phyloP scores from a whole-genome alignment of 2,797 vertebrate species.

The Kryptopterus vitreolus region DNA sequence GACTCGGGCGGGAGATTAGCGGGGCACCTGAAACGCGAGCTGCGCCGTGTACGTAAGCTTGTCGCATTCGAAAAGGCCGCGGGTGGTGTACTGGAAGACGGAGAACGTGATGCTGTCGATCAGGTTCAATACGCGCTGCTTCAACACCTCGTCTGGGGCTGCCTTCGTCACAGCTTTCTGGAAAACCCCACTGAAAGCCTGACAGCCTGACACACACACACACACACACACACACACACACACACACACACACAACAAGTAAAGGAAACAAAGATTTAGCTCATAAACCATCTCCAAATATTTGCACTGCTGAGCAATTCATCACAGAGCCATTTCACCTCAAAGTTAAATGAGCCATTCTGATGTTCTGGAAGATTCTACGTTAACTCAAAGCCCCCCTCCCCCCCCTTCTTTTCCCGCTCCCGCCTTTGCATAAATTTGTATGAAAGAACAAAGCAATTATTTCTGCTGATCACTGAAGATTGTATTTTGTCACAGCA shows the following conservation, averaged over 20 bases:
- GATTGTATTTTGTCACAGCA: slow-evolving; percentile 44
- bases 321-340: slow-evolving; percentile 1
- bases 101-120: slow-evolving; percentile 92
- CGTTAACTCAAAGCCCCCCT: slow-evolving; percentile 6
- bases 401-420: neutral
- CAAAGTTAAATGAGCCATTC: slow-evolving; percentile 37
- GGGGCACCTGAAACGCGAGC: slow-evolving; percentile 83
- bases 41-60: slow-evolving; percentile 82
- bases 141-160: slow-evolving; percentile 72
- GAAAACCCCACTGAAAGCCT: slow-evolving; percentile 92
- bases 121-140: slow-evolving; percentile 79
- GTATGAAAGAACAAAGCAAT: slow-evolving; percentile 46
- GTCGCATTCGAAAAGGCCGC: slow-evolving; percentile 93
- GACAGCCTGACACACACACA: slow-evolving; percentile 41
- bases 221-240: slow-evolving; percentile 31
- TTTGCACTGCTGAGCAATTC: slow-evolving; percentile 10
- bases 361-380: slow-evolving; percentile 24
- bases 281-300: slow-evolving; percentile 15
- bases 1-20: neutral
- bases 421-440: slow-evolving; percentile 32
- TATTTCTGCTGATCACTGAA: slow-evolving; percentile 43
- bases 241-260: slow-evolving; percentile 17
- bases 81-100: slow-evolving; percentile 88
- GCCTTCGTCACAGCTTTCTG: slow-evolving; percentile 87
- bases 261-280: slow-evolving; percentile 25